Evolutionary conservation across 1,140 invertebrate genomes (phyloP), one percentile per base, ranked within the genome.

Genomic region (Hylaeus volcanicus): DNA sequence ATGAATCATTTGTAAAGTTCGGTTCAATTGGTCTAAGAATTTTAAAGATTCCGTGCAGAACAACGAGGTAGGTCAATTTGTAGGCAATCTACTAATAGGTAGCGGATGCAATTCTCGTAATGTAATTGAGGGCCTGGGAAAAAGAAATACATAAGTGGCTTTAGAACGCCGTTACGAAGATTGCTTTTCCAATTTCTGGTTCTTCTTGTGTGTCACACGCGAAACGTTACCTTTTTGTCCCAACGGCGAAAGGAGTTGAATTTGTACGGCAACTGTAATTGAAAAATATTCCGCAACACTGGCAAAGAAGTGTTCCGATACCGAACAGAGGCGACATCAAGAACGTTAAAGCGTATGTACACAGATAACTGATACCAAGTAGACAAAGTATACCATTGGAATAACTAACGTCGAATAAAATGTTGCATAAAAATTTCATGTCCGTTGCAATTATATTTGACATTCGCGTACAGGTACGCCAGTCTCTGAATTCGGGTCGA

Each of bases 61-160:
- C 64, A 70, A 70, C n/a, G 14, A 0, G 8, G 4, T 5, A 6
- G 53, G 55, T 61, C 74, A 77, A 77, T 60, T 61, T 70, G 43
- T 56, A 70, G 43, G 66, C 74, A 70, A 77, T 77, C 74, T 60
- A 41, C 74, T 77, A 77, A 70, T 77, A 70, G 74, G 55, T 37
- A n/a, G 65, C 15, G 64, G 55, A 39, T 51, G 65, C 74, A 70
- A 77, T 70, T 70, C 74, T 26, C 55, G 65, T 77, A 77, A 77
- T 77, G 74, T 70, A 69, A 77, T 70, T 77, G 74, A 77, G 60
- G 43, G 14, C 14, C n/a, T 71, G 9, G 14, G 51, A 69, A 77
- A 69, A 76, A 77, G 74, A 77, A 77, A 70, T 51, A 77, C 74
- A 70, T 70, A 77, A 61, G 74, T 70, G 74, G 65, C 43, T 77